Percentiles rank a stretch among this genome's conserved stretches.
Evolutionary conservation across 2,888 invertebrate species (phyloP).

Genomic region (Aelia acuminata): DNA sequence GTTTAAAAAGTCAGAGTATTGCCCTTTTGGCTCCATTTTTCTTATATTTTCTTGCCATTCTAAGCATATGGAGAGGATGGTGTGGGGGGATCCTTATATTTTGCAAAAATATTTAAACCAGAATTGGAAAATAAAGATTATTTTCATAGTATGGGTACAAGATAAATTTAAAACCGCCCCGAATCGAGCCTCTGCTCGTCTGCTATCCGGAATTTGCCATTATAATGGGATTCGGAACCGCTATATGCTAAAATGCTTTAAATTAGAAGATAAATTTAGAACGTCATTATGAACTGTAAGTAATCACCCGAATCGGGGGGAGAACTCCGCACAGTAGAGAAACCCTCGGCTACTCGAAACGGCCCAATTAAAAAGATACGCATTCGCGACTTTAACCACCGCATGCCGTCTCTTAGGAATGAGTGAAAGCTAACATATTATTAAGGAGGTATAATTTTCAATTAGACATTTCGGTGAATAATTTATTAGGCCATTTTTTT

Average conservation of each 20-base stretch:
- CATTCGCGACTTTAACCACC: constrained; percentile 4
- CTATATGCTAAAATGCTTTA: not conserved
- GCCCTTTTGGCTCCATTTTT: too few relatives aligned
- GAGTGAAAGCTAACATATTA: constrained; percentile 16
- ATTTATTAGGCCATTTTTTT: constrained; percentile 45
- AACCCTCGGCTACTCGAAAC: not conserved
- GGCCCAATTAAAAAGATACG: constrained; percentile 27
- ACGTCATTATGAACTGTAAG: not conserved
- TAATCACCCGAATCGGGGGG: not conserved
- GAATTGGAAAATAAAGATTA: too few relatives aligned
- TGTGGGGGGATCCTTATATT: too few relatives aligned
- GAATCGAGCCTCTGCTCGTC: too few relatives aligned
- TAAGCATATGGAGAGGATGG: too few relatives aligned
- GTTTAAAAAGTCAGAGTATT: too few relatives aligned
- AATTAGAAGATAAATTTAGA: not conserved
- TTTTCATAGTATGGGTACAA: too few relatives aligned
- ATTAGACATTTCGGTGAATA: constrained; percentile 24
- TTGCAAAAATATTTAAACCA: too few relatives aligned
- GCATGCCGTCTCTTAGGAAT: not conserved
- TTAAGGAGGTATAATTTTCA: constrained; percentile 42
- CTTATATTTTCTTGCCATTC: too few relatives aligned
- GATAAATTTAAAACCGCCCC: too few relatives aligned
- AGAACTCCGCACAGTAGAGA: not conserved
- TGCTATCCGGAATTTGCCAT: too few relatives aligned
- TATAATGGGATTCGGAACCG: too few relatives aligned